Evolutionary conservation across 2,888 invertebrate genomes (phyloP).

Genomic region (Drosophila hawaiiensis): DNA sequence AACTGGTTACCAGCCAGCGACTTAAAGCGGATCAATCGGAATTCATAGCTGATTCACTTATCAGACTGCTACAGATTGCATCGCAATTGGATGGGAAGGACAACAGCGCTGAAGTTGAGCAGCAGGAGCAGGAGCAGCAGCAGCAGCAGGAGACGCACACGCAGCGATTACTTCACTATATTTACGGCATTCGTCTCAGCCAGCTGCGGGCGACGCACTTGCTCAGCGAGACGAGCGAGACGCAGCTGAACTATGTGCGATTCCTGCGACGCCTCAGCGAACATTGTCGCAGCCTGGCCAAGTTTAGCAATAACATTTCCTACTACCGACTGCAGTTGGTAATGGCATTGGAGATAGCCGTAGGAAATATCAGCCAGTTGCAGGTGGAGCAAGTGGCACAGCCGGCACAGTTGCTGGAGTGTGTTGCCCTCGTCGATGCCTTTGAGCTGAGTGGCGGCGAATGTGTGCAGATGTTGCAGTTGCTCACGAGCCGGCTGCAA

Average conservation of each 20-base stretch:
- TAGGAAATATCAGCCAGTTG: slow-evolving; percentile 19
- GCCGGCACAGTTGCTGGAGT: slow-evolving; percentile 60
- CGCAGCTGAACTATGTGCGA: slow-evolving; percentile 73
- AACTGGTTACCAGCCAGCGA: slow-evolving; percentile 61
- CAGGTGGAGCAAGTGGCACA: slow-evolving; percentile 1
- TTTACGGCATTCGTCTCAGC: slow-evolving; percentile 79
- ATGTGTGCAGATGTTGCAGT: slow-evolving; percentile 76
- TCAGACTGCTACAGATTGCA: slow-evolving; percentile 64
- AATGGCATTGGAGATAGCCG: slow-evolving; percentile 74
- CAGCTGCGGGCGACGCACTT: slow-evolving; percentile 73
- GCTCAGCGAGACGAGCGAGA: slow-evolving; percentile 60
- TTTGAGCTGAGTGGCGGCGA: slow-evolving; percentile 76
- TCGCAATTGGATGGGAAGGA: slow-evolving; percentile 45
- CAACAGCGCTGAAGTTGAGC: slow-evolving; percentile 16
- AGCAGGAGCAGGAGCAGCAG: slow-evolving; percentile 21
- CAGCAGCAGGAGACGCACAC: slow-evolving; percentile 52
- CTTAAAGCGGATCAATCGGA: slow-evolving; percentile 67
- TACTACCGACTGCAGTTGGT: slow-evolving; percentile 82
- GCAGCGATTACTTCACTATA: slow-evolving; percentile 78
- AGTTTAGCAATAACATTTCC: slow-evolving; percentile 66
- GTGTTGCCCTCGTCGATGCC: slow-evolving; percentile 75
- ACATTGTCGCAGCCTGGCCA: slow-evolving; percentile 62
- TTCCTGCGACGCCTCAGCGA: slow-evolving; percentile 77
- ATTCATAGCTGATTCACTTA: slow-evolving; percentile 71
- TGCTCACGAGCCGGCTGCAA: slow-evolving; percentile 82